Evolutionary conservation across 2,113 vertebrate genomes (phyloP).

Genomic region (Phrynocephalus versicolor): DNA sequence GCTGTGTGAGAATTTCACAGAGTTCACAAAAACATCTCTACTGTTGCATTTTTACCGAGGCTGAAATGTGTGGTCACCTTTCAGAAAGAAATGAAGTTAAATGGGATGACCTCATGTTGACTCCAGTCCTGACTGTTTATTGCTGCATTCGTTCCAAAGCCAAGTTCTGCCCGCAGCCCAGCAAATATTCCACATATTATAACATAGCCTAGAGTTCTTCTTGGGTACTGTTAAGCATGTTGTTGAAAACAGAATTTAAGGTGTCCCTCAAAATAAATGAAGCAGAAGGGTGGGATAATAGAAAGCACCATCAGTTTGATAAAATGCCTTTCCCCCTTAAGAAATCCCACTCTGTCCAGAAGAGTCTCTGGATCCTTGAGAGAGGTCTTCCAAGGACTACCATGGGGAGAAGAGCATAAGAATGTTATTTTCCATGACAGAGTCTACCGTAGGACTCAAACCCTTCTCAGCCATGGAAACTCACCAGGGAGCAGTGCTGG

Average conservation of each 20-base stretch:
- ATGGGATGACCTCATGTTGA: background rate
- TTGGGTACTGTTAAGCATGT: background rate
- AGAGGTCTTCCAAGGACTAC: background rate
- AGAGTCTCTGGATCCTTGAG: background rate
- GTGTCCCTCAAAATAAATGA: background rate
- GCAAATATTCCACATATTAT: background rate
- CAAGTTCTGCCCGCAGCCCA: background rate
- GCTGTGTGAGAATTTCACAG: background rate
- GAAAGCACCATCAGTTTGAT: background rate
- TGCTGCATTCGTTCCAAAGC: background rate
- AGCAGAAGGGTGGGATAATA: background rate
- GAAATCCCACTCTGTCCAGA: background rate
- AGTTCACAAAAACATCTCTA: background rate
- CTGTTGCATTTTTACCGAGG: background rate
- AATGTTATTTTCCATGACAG: background rate
- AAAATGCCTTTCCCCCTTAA: background rate
- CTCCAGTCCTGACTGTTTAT: conserved; percentile 7
- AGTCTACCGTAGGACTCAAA: background rate
- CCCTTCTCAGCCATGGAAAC: no score
- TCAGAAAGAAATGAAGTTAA: background rate
- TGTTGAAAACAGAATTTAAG: background rate
- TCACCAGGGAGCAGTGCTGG: no score
- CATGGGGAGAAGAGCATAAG: background rate
- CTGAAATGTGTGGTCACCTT: background rate
- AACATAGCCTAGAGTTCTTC: background rate